Conservation (phyloP, 1,140 invertebrate genomes). For the Papilio helenus region DNA sequence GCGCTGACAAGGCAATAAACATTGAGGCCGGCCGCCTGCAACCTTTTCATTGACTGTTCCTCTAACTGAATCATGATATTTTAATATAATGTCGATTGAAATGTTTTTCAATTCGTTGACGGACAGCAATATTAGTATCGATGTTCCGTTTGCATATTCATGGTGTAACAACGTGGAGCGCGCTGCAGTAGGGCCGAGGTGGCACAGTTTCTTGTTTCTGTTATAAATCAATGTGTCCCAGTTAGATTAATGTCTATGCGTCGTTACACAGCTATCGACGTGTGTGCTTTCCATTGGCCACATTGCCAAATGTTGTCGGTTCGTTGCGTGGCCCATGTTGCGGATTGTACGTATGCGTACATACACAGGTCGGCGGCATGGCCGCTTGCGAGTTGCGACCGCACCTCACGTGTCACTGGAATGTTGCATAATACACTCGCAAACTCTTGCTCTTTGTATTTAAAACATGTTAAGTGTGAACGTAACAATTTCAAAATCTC, state of each 20-base stretch:
- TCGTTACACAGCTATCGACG: conserved; percentile 58
- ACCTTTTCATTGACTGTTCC: conserved; percentile 47
- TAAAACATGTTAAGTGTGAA: conserved; percentile 68
- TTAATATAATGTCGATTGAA: conserved; percentile 13
- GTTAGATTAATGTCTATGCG: conserved; percentile 72
- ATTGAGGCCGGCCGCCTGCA: conserved; percentile 60
- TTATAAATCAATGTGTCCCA: conserved; percentile 77
- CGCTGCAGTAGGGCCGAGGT: conserved; percentile 70
- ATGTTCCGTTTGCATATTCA: conserved; percentile 69
- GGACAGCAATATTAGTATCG: conserved; percentile 17
- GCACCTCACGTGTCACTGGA: conserved; percentile 53
- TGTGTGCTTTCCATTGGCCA: conserved; percentile 67
- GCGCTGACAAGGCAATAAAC: conserved; percentile 74
- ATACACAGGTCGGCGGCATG: conserved; percentile 48
- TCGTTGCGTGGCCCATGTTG: conserved; percentile 52
- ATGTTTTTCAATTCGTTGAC: conserved; percentile 19
- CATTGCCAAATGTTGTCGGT: conserved; percentile 65
- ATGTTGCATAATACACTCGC: conserved; percentile 68
- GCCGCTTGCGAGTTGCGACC: conserved; percentile 45
- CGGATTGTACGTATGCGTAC: conserved; percentile 47
- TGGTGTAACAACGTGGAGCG: conserved; percentile 71
- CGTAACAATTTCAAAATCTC: conserved; percentile 66
- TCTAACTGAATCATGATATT: conserved; percentile 10
- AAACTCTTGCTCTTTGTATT: conserved; percentile 73
- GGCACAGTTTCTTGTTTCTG: conserved; percentile 75